Evolutionary conservation across 2,888 invertebrate genomes (phyloP).

Genomic region (Hirtodrosophila histrioides): DNA sequence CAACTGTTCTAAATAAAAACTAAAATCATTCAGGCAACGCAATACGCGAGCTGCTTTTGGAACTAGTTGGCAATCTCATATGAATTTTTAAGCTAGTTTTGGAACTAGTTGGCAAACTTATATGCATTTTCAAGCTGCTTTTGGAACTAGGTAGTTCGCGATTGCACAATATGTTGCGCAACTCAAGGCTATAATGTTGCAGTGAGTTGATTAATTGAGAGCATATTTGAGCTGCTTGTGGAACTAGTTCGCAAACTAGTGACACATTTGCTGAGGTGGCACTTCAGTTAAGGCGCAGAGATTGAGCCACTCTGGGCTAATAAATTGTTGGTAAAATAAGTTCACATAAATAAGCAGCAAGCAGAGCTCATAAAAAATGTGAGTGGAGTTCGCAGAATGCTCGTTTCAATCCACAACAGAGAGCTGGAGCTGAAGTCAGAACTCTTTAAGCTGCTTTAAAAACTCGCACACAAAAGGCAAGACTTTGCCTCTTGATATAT

Average conservation of each 20-base stretch:
- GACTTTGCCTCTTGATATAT: conserved; percentile 35
- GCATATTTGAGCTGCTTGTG: not conserved
- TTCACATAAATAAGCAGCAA: conserved; percentile 18
- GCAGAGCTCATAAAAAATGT: conserved; percentile 53
- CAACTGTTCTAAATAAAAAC: too few relatives aligned
- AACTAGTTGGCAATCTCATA: conserved; percentile 9
- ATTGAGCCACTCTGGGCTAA: conserved; percentile 29
- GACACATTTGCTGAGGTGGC: conserved; percentile 14
- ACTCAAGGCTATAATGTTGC: too few relatives aligned
- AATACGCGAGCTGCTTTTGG: not conserved
- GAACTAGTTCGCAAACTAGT: conserved; percentile 11
- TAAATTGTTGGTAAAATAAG: conserved; percentile 47
- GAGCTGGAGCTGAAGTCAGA: too few relatives aligned
- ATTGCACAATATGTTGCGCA: too few relatives aligned
- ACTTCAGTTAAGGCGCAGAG: conserved; percentile 11
- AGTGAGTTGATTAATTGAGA: too few relatives aligned
- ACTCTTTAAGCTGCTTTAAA: conserved; percentile 61
- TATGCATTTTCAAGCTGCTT: too few relatives aligned
- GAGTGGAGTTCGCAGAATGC: conserved; percentile 35
- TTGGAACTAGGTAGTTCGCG: too few relatives aligned
- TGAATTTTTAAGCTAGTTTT: not conserved
- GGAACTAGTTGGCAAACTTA: conserved; percentile 10
- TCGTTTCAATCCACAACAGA: conserved; percentile 11
- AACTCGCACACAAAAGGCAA: conserved; percentile 34
- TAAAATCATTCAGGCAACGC: too few relatives aligned